Conservation (phyloP, 2,888 invertebrate species). For the Hecatera dysodea region DNA sequence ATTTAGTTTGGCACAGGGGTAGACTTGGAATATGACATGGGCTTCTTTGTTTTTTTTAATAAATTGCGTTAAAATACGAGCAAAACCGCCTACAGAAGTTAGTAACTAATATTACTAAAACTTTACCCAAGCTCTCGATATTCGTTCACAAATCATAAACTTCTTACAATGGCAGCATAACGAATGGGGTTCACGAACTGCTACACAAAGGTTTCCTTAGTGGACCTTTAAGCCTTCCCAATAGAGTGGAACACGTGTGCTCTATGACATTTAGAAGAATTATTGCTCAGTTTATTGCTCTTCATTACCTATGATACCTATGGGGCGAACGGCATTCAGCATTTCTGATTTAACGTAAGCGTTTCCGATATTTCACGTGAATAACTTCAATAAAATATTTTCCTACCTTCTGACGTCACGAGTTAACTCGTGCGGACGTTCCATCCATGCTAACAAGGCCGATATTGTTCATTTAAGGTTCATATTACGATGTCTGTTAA, state of each 20-base stretch:
- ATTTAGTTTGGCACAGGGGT: not conserved
- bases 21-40: not conserved
- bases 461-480: constrained; percentile 40
- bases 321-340: constrained; percentile 56
- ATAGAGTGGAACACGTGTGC: constrained; percentile 76
- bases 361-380: constrained; percentile 55
- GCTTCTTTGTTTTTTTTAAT: no score
- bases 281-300: constrained; percentile 73
- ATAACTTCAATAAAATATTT: constrained; percentile 56
- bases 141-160: constrained; percentile 58
- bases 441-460: constrained; percentile 21
- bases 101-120: constrained; percentile 16
- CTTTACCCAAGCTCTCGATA: constrained; percentile 42
- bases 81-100: not conserved
- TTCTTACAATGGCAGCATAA: constrained; percentile 72
- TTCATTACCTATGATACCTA: constrained; percentile 74
- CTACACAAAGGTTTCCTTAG: constrained; percentile 69
- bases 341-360: constrained; percentile 57
- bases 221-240: constrained; percentile 75
- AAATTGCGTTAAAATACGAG: no score
- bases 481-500: constrained; percentile 6
- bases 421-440: constrained; percentile 39
- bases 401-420: constrained; percentile 18
- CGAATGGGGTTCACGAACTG: constrained; percentile 74
- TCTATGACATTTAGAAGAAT: constrained; percentile 79